Evolutionary conservation across 2,113 vertebrate genomes (phyloP).

Genomic region (Corynorhinus townsendii): DNA sequence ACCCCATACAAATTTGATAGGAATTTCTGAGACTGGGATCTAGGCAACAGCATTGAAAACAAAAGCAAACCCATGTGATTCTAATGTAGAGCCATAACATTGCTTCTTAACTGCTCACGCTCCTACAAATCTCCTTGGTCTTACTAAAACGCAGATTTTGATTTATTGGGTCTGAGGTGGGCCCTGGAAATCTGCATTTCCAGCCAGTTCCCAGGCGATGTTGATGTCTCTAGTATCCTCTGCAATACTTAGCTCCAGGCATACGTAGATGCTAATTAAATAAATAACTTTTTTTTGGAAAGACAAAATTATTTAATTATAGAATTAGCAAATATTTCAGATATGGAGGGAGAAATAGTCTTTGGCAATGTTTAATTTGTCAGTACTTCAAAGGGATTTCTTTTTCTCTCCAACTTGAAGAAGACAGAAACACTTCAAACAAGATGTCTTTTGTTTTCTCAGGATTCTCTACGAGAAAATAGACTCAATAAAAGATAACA

Average conservation of each 20-base stretch:
- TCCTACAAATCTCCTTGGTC: neutral
- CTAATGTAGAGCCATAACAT: neutral
- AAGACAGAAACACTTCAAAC: slow-evolving; percentile 54
- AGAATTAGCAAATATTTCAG: slow-evolving; percentile 48
- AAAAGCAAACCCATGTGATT: neutral
- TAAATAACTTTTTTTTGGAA: neutral
- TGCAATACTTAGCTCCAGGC: neutral
- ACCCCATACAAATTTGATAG: neutral
- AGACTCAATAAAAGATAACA: slow-evolving; percentile 67
- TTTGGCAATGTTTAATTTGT: slow-evolving; percentile 52
- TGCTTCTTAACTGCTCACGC: neutral
- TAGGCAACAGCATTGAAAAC: neutral
- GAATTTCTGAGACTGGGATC: neutral
- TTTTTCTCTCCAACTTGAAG: slow-evolving; percentile 29
- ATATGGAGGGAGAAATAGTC: slow-evolving; percentile 45
- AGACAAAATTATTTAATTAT: neutral
- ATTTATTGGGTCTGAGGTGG: neutral
- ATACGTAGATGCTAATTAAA: neutral
- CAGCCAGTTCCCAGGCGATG: neutral
- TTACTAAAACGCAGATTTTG: neutral
- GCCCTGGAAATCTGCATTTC: neutral
- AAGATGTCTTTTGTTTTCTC: slow-evolving; percentile 53
- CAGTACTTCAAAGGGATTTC: slow-evolving; percentile 58
- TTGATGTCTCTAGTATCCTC: neutral
- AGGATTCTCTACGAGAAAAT: slow-evolving; percentile 49